These are phyloP conservation scores for Chelon labrosus DNA, from an alignment of 2,797 vertebrate genomes.

Conservation along the genomic window DNA sequence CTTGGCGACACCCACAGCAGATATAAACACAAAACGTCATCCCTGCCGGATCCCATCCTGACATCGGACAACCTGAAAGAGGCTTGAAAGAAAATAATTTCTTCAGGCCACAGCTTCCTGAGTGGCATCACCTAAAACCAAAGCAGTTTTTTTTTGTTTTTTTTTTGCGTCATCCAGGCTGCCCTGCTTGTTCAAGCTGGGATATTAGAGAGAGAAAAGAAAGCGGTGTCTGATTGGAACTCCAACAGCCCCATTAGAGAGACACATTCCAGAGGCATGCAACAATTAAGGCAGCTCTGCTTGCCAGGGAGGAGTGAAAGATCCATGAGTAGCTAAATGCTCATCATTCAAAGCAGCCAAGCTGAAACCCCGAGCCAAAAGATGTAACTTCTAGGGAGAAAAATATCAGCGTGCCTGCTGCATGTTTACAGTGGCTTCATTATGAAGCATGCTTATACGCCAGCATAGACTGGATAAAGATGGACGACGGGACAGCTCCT, in stretches of 20 bases:
- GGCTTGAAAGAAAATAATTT: conserved; percentile 59
- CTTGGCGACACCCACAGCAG: conserved; percentile 35
- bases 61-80: conserved; percentile 53
- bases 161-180: conserved; percentile 61
- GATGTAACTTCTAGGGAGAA: conserved; percentile 43
- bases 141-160: conserved; percentile 27
- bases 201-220: conserved; percentile 45
- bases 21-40: conserved; percentile 58
- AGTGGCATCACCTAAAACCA: conserved; percentile 44
- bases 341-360: conserved; percentile 64
- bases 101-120: conserved; percentile 37
- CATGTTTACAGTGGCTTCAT: conserved; percentile 37
- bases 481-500: too few relatives aligned
- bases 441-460: conserved; percentile 22
- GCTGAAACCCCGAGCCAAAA: conserved; percentile 58
- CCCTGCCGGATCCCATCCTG: conserved; percentile 53
- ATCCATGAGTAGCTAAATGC: conserved; percentile 58
- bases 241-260: conserved; percentile 65
- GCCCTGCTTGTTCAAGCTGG: conserved; percentile 42
- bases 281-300: conserved; percentile 64
- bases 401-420: conserved; percentile 39
- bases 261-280: conserved; percentile 68
- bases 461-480: neutral
- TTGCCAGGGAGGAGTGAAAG: conserved; percentile 64
- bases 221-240: conserved; percentile 53